phyloP scores from a whole-genome alignment of 2,888 invertebrate genomes.

The Acanthosepion esculentum region DNA sequence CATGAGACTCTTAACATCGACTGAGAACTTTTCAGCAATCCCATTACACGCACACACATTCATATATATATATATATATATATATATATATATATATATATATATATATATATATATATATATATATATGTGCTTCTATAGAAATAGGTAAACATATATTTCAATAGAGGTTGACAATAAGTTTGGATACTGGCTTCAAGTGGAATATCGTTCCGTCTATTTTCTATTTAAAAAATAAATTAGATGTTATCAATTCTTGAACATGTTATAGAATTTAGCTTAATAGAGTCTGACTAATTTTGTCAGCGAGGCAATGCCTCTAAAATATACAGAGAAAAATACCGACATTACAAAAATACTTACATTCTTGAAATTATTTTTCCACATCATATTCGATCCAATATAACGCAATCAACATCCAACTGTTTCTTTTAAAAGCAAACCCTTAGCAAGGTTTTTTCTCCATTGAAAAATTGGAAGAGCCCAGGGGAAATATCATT shows the following conservation, averaged over 20 bases:
- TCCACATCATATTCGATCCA: background rate
- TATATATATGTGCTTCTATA: background rate
- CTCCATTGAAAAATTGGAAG: background rate
- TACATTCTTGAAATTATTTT: background rate
- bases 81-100: background rate
- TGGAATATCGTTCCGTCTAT: too few relatives aligned
- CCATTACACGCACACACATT: background rate
- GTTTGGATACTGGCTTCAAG: too few relatives aligned
- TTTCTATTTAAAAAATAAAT: too few relatives aligned
- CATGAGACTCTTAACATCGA: too few relatives aligned
- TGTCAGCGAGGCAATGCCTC: background rate
- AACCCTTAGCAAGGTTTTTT: background rate
- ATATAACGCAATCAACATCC: background rate
- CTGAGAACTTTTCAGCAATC: too few relatives aligned
- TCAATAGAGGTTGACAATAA: too few relatives aligned
- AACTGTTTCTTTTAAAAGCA: background rate
- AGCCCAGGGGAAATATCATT: background rate
- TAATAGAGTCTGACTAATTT: background rate
- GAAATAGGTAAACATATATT: background rate
- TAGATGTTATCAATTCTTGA: too few relatives aligned
- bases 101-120: background rate
- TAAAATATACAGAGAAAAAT: background rate
- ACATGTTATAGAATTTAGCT: too few relatives aligned
- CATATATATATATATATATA: background rate
- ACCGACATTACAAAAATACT: background rate